Conservation (phyloP, 92 coral and sea anemone species). For the Palythoa caribaeorum region DNA sequence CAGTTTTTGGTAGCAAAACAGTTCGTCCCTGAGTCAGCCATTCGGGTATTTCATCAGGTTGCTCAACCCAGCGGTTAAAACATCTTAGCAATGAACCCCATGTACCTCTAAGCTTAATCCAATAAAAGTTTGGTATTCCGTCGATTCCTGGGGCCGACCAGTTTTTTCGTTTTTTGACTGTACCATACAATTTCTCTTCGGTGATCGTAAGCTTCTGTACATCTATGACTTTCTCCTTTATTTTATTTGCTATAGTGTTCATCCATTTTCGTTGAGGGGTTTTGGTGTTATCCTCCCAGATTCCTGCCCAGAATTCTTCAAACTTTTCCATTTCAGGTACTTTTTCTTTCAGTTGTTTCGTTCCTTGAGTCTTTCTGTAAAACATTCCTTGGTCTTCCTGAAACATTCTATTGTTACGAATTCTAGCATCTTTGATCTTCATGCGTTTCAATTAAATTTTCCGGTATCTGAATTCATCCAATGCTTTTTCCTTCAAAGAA, state of each 20-base stretch:
- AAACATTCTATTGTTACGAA: slow-evolving; percentile 33
- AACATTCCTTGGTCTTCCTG: slow-evolving; percentile 25
- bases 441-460: slow-evolving; percentile 23
- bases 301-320: slow-evolving; percentile 45
- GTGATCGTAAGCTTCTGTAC: slow-evolving; percentile 22
- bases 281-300: slow-evolving; percentile 41
- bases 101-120: slow-evolving; percentile 48
- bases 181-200: slow-evolving; percentile 2
- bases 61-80: slow-evolving; percentile 18
- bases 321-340: slow-evolving; percentile 44
- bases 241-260: slow-evolving; percentile 36
- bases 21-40: slow-evolving; percentile 56
- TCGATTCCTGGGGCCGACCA: slow-evolving; percentile 43
- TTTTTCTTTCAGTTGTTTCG: slow-evolving; percentile 23
- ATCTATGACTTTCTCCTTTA: slow-evolving; percentile 35
- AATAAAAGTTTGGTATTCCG: slow-evolving; percentile 58
- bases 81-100: slow-evolving; percentile 30
- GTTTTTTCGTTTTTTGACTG: slow-evolving; percentile 1
- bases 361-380: slow-evolving; percentile 37
- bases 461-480: slow-evolving; percentile 43
- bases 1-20: slow-evolving; percentile 50
- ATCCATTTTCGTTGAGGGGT: slow-evolving; percentile 50
- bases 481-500: slow-evolving; percentile 4
- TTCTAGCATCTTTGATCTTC: slow-evolving; percentile 27
- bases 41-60: slow-evolving; percentile 36